Evolutionary conservation across 2,888 invertebrate species (phyloP), one percentile per base, ranked within the genome.

Genomic region (Papilio protenor): DNA sequence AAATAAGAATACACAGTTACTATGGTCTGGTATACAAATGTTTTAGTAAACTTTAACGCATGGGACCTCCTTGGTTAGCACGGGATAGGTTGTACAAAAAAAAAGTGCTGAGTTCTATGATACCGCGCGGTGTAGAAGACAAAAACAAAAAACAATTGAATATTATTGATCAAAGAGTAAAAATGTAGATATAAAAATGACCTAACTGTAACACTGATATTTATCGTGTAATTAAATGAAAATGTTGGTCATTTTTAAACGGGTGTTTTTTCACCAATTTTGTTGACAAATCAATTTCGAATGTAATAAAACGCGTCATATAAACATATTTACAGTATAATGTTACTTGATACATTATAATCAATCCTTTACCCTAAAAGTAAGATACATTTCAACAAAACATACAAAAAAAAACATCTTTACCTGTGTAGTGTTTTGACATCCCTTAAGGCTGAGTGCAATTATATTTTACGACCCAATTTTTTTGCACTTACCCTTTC

Each of bases 401-500:
- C 40, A 64, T 21, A 21, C 64, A 55, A 71, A 72, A 76, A 75
- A 64, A n/a, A n/a, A 49, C 27, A 11, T 49, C 57, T 77, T 71
- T 77, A 74, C 70, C 77, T 78, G 64, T 21, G 23, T 23, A n/a
- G 16, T 49, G 45, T 61, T 77, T 72, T 73, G 73, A 73, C 72
- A 64, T n/a, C n/a, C 70, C 57, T 45, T 73, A 64, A 47, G 27
- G 21, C 61, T 40, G 55, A 76, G 61, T 52, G 81, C 82, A 87
- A 88, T 89, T 85, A 85, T 83, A 85, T 77, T 88, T 90, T 88
- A 91, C 86, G 83, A 85, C 78, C 59, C 40, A 27, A 82, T 80
- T 91, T 91, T 33, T 91, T 91, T 91, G 89, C 88, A 59, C 61
- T 87, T 83, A 87, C 85, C 83, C 85, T 85, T 85, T 87, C 87